These are phyloP conservation scores for Acanthopleura granulata DNA, from an alignment of 2,888 invertebrate species.

Conservation along the genomic window DNA sequence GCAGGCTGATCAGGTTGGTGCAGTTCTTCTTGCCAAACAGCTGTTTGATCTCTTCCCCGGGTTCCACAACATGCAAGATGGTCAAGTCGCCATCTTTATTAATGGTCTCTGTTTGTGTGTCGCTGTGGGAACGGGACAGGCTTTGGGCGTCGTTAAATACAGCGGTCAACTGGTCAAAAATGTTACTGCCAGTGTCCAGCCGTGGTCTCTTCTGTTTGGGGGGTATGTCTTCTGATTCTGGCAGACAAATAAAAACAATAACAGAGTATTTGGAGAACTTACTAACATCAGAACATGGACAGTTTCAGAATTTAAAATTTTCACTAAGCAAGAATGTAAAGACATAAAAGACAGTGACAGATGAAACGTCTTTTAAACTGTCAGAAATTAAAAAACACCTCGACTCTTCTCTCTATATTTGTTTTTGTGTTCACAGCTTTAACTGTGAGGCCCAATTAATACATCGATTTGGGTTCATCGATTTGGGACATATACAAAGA, in stretches of 20 bases:
- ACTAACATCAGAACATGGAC: no score
- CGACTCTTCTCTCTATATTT: no score
- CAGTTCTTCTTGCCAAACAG: conserved; percentile 84
- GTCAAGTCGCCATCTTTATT: conserved; percentile 59
- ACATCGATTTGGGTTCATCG: no score
- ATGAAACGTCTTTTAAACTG: no score
- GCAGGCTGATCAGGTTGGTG: conserved; percentile 82
- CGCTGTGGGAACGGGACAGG: not conserved
- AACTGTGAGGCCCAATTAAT: no score
- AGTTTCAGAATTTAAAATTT: no score
- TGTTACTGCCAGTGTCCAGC: conserved; percentile 79
- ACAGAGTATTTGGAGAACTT: not conserved
- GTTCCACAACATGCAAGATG: conserved; percentile 54
- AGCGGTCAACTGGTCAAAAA: conserved; percentile 80
- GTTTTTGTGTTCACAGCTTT: no score
- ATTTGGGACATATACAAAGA: no score
- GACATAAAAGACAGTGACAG: no score
- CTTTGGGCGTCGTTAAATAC: conserved; percentile 59
- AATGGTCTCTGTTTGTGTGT: conserved; percentile 32
- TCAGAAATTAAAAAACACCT: no score
- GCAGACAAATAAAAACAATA: conserved; percentile 15
- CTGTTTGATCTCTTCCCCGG: conserved; percentile 67
- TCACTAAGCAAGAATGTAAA: no score
- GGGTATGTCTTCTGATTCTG: conserved; percentile 38
- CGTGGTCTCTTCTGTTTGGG: conserved; percentile 73